A percentile compares a stretch with the other conserved stretches of the same genome.
These are phyloP conservation scores for Henricia sp. DNA, from an alignment of 53 echinoderm and acorn worm species.

Conservation along the genomic window DNA sequence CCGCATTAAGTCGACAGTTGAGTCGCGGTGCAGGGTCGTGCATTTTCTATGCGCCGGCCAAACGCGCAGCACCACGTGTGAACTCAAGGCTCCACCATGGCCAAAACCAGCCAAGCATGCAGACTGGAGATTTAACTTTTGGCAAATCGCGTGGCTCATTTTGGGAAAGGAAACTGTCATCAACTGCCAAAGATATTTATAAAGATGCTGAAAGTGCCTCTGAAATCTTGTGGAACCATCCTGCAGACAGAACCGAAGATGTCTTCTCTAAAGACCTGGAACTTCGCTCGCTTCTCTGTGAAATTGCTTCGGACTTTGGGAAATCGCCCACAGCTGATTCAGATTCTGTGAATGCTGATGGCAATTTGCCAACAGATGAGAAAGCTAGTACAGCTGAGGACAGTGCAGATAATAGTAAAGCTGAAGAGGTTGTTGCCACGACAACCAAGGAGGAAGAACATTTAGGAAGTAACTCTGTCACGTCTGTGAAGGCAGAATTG, in stretches of 20 bases:
- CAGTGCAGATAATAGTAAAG: not conserved
- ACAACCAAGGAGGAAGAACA: constrained; percentile 11
- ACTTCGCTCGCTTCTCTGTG: constrained; percentile 72
- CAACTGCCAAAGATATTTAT: not conserved
- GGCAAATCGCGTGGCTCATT: not conserved
- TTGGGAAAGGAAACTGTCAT: not conserved
- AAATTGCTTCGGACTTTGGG: constrained; percentile 90
- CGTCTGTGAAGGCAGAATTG: not conserved
- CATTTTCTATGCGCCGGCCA: too few relatives aligned
- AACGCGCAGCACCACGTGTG: too few relatives aligned
- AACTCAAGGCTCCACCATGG: too few relatives aligned
- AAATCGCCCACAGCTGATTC: constrained; percentile 5
- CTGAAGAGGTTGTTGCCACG: not conserved
- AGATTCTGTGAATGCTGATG: not conserved
- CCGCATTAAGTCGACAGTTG: too few relatives aligned
- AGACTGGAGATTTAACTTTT: not conserved
- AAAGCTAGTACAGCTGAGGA: constrained; percentile 1
- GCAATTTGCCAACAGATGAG: not conserved
- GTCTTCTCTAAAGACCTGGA: constrained; percentile 60
- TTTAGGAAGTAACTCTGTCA: not conserved
- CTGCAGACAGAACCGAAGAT: constrained; percentile 57
- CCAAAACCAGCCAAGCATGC: too few relatives aligned
- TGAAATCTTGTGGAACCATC: constrained; percentile 73
- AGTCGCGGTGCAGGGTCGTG: too few relatives aligned
- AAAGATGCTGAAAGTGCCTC: not conserved